phyloP scores from a whole-genome alignment of 2,888 invertebrate species.

The Calliscelio sp. region DNA sequence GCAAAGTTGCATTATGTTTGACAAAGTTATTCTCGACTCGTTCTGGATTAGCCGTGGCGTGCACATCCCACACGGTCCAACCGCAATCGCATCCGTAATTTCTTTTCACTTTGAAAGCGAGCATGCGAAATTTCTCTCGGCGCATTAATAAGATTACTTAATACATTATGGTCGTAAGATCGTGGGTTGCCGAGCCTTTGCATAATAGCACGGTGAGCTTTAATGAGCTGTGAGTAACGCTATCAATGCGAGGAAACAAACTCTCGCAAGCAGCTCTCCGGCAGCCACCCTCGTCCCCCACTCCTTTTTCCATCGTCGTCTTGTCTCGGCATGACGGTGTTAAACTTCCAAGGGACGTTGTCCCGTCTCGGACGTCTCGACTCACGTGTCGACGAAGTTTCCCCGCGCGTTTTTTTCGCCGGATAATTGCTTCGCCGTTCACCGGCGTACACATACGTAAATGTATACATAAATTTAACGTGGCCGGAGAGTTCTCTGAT shows the following conservation, averaged over 20 bases:
- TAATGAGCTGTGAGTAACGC: constrained; percentile 71
- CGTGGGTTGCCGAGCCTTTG: constrained; percentile 61
- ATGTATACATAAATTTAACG: constrained; percentile 71
- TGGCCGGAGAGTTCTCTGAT: constrained; percentile 42
- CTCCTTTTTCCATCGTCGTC: constrained; percentile 45
- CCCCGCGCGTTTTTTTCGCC: constrained; percentile 66
- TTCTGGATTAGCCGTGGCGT: constrained; percentile 28
- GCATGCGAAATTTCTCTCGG: constrained; percentile 59
- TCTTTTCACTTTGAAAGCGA: constrained; percentile 58
- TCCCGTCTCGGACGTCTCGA: constrained; percentile 65
- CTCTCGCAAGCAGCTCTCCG: constrained; percentile 51
- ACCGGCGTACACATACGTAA: constrained; percentile 65
- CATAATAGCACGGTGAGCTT: constrained; percentile 69
- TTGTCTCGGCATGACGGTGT: constrained; percentile 65
- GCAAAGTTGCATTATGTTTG: constrained; percentile 14
- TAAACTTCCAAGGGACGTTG: constrained; percentile 69
- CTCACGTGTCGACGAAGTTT: constrained; percentile 73
- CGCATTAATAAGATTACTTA: constrained; percentile 66
- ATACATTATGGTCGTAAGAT: constrained; percentile 58
- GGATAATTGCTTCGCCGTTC: constrained; percentile 70
- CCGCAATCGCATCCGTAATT: constrained; percentile 53
- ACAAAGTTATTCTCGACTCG: constrained; percentile 40
- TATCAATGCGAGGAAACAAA: constrained; percentile 71
- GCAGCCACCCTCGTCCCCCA: constrained; percentile 38
- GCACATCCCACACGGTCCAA: constrained; percentile 49